These are phyloP conservation scores for Diorhabda elongata DNA, from an alignment of 1,140 invertebrate genomes.

Conservation along the genomic window DNA sequence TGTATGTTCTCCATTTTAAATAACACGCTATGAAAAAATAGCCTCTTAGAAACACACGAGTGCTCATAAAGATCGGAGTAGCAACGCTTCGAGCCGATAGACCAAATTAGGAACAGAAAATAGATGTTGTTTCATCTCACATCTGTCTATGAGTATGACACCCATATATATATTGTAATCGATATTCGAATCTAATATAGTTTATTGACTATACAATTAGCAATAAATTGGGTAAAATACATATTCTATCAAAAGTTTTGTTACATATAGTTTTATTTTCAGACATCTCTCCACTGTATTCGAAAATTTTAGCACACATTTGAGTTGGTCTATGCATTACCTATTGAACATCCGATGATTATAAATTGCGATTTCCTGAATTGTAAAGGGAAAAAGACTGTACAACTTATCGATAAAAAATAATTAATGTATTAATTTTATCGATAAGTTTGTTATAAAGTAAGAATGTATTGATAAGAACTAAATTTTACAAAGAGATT, in stretches of 20 bases:
- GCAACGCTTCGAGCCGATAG: too few species aligned
- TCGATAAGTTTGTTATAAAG: conserved; percentile 16
- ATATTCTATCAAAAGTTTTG: background rate
- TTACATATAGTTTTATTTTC: background rate
- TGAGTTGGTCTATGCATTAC: background rate
- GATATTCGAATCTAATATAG: background rate
- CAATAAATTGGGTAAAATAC: background rate
- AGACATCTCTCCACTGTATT: background rate
- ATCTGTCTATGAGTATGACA: too few species aligned
- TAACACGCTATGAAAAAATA: too few species aligned
- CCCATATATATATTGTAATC: background rate
- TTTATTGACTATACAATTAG: background rate
- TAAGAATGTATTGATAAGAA: conserved; percentile 17
- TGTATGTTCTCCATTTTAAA: too few species aligned
- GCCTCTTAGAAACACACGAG: too few species aligned
- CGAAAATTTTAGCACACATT: background rate
- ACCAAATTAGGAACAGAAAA: too few species aligned
- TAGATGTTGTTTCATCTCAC: too few species aligned
- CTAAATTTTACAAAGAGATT: conserved; percentile 9
- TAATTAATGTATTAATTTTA: conserved; percentile 10
- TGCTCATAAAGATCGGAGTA: too few species aligned
- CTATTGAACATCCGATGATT: conserved; percentile 24
- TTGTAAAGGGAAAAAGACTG: conserved; percentile 17
- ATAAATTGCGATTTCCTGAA: conserved; percentile 24
- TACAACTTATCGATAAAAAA: conserved; percentile 14